Base-by-base conservation (phyloP, 2,888 invertebrate genomes). In the Catocala nupta region DNA sequence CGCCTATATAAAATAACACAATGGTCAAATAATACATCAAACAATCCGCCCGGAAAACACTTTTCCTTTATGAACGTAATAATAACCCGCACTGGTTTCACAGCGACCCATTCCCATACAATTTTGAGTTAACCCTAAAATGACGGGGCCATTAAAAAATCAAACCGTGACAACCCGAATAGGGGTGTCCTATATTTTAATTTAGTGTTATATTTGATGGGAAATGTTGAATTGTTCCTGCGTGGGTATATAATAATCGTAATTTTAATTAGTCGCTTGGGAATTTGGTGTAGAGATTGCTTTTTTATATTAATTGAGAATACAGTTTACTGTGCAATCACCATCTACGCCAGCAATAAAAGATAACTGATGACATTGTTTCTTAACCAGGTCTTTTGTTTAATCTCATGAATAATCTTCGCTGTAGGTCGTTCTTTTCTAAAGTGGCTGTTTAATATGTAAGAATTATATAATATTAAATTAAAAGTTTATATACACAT, bases 161-260 rank as follows among this genome's bases (percentile, higher is more conserved):
- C 80, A 84, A 83, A 81, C 82, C 77, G 71, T 79, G 79, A 81
- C 78, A 73, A 66, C 67, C 70, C 49, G 71, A 79, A 92, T 91
- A 90, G 89, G 92, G 92, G 92, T 87, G 82, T 82, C 72, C 87
- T 90, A 84, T 90, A 83, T 89, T 90, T 90, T 89, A 89, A 91
- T 91, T 88, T 81, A 79, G 75, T 77, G 75, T 78, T 75, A 77
- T 77, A 86, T 77, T 84, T 87, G 85, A 90, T 92, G 92, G 88
- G 92, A 90, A 91, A 90, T 87, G 84, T 90, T 90, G 73, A 78
- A 85, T 71, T 62, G 59, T 84, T 82, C 52, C 52, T 77, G 80
- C 73, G 78, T 68, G 71, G 70, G 63, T 73, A 74, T 62, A 64
- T 78, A 73, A 74, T 77, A 76, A 77, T 77, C 67, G 68, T 76